Conservation (phyloP, 1,140 invertebrate species). For the Drosophila kikkawai region DNA sequence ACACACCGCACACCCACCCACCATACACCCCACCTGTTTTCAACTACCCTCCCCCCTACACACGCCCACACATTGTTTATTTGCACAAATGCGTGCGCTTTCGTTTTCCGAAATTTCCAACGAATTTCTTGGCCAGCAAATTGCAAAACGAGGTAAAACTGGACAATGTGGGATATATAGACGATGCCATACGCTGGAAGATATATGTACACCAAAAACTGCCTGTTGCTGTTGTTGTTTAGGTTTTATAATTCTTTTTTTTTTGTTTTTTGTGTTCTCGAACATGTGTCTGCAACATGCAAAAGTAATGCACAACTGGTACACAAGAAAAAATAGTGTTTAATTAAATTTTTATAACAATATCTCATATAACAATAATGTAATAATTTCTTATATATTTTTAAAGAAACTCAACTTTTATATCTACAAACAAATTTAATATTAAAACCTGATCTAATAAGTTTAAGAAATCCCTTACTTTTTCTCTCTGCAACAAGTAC, state of each 20-base stretch:
- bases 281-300: constrained; percentile 83
- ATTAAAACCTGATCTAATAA: neutral
- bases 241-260: neutral
- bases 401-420: neutral
- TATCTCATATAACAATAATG: no score
- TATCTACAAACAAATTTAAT: neutral
- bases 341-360: neutral
- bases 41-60: neutral
- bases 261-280: constrained; percentile 14
- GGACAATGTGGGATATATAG: constrained; percentile 56
- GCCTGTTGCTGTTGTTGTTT: constrained; percentile 69
- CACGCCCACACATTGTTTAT: constrained; percentile 64
- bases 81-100: constrained; percentile 79
- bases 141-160: constrained; percentile 58
- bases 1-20: constrained; percentile 19
- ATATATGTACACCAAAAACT: constrained; percentile 35
- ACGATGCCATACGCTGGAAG: constrained; percentile 34
- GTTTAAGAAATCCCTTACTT: neutral
- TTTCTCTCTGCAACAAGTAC: constrained; percentile 2
- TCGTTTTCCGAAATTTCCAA: constrained; percentile 72
- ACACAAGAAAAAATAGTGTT: constrained; percentile 14
- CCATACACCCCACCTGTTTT: constrained; percentile 40
- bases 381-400: neutral
- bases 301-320: constrained; percentile 78
- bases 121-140: constrained; percentile 65